phyloP scores from a whole-genome alignment of 1,140 invertebrate species.

The Bombus confusus region DNA sequence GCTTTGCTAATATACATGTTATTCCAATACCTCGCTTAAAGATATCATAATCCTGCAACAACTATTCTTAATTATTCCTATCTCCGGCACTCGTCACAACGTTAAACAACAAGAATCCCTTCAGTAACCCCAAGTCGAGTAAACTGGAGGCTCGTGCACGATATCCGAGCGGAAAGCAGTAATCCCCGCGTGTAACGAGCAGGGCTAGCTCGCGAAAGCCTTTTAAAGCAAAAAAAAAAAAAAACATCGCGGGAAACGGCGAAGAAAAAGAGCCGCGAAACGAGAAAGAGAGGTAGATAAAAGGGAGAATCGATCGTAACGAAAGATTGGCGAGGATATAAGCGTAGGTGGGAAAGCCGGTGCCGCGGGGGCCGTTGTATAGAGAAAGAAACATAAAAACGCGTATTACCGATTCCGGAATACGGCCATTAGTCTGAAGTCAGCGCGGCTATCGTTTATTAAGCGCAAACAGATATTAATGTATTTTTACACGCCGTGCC shows the following conservation, averaged over 20 bases:
- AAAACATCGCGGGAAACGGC: not conserved
- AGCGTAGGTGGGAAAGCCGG: constrained; percentile 46
- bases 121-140: not conserved
- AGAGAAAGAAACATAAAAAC: constrained; percentile 76
- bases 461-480: constrained; percentile 83
- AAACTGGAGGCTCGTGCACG: not conserved
- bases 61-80: not conserved
- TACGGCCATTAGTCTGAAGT: constrained; percentile 81
- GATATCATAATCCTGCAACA: not conserved
- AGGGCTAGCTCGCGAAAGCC: not conserved
- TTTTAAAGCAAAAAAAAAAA: not conserved
- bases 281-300: not conserved
- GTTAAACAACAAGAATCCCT: not conserved
- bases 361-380: constrained; percentile 35
- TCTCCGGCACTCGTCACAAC: not conserved
- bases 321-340: constrained; percentile 42
- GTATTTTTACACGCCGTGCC: constrained; percentile 81
- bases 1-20: no score
- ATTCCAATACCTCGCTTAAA: no score
- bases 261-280: not conserved
- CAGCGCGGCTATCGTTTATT: constrained; percentile 81
- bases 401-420: constrained; percentile 80
- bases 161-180: constrained; percentile 9
- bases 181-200: constrained; percentile 30
- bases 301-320: constrained; percentile 57